Evolutionary conservation across 2,888 invertebrate species (phyloP).

Genomic region (Plagodis dolabraria): DNA sequence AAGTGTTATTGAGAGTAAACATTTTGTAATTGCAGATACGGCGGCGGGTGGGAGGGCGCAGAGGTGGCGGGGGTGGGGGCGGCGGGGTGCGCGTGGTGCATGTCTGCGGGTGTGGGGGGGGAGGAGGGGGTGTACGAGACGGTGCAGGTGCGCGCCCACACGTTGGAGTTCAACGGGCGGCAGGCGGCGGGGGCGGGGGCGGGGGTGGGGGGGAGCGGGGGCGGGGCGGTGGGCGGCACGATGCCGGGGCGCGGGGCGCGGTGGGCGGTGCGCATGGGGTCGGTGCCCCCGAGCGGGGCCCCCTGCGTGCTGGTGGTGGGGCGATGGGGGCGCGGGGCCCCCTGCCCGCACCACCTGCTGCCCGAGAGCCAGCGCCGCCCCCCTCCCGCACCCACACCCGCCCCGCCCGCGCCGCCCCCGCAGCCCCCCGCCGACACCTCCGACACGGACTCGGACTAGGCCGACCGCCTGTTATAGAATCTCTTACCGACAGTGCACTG

Average conservation of each 20-base stretch:
- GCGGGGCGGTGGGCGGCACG: conserved; percentile 46
- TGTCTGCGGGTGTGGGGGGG: background rate
- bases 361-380: conserved; percentile 53
- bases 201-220: conserved; percentile 30
- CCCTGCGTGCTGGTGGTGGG: conserved; percentile 46
- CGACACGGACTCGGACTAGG: conserved; percentile 83
- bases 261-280: conserved; percentile 30
- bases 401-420: conserved; percentile 1
- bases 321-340: conserved; percentile 42
- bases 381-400: conserved; percentile 25
- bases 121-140: no score
- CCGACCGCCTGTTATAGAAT: background rate
- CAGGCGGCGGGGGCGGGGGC: conserved; percentile 42
- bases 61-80: background rate
- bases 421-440: conserved; percentile 67
- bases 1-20: no score
- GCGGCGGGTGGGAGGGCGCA: background rate
- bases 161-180: conserved; percentile 28
- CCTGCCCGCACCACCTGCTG: conserved; percentile 52
- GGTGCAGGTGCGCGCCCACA: conserved; percentile 25
- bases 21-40: background rate
- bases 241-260: conserved; percentile 48
- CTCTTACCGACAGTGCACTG: no score
- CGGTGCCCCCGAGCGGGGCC: background rate
- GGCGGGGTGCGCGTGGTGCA: background rate